These are phyloP conservation scores for Drosophila biarmipes DNA, from an alignment of 1,140 invertebrate genomes.

Conservation along the genomic window DNA sequence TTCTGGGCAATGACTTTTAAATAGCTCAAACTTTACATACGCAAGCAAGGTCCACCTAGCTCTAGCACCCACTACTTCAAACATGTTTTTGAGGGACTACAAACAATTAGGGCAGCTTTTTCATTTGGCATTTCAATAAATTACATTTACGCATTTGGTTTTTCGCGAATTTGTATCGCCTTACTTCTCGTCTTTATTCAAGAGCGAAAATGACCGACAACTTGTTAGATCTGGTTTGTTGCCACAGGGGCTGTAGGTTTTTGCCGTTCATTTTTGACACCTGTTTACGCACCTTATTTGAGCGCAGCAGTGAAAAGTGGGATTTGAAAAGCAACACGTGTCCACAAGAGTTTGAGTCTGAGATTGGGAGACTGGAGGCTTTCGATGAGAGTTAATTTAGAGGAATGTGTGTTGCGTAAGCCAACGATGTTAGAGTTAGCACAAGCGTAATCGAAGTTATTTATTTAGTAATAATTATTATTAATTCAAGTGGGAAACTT, in stretches of 20 bases:
- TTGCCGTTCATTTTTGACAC: conserved; percentile 63
- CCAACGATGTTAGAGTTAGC: background rate
- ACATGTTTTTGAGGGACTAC: conserved; percentile 49
- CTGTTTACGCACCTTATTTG: conserved; percentile 71
- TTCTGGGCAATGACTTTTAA: background rate
- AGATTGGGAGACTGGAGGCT: conserved; percentile 3
- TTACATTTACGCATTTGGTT: conserved; percentile 42
- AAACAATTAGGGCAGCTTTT: conserved; percentile 72
- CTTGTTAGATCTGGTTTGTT: conserved; percentile 32
- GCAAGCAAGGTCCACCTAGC: background rate
- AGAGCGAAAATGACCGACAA: conserved; percentile 38
- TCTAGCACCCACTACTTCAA: conserved; percentile 9
- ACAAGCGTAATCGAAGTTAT: background rate
- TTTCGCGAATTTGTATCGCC: background rate
- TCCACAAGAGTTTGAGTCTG: conserved; percentile 30
- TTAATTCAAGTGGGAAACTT: no score
- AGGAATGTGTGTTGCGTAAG: background rate
- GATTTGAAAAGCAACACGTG: conserved; percentile 38
- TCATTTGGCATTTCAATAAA: conserved; percentile 50
- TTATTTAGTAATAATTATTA: no score
- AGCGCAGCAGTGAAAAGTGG: conserved; percentile 18
- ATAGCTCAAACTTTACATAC: no score
- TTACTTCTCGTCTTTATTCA: conserved; percentile 14
- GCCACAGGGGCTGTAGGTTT: conserved; percentile 26
- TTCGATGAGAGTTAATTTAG: background rate